These are phyloP conservation scores for Sesia bembeciformis DNA, from an alignment of 2,888 invertebrate species.

Conservation along the genomic window DNA sequence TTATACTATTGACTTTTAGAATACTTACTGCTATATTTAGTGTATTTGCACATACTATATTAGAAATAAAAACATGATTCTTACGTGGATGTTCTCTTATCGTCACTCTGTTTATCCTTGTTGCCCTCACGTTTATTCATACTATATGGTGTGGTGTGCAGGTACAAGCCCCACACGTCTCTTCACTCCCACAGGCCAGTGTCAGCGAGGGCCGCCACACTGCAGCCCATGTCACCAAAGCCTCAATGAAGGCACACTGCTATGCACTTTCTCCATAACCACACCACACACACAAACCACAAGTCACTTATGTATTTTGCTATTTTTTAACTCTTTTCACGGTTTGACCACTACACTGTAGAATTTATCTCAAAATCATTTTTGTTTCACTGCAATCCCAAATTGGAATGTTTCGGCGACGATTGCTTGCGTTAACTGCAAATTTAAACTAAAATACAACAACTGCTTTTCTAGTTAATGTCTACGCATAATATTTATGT, in stretches of 20 bases:
- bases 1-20: too few relatives aligned
- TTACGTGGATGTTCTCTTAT: slow-evolving; percentile 70
- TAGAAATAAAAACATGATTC: slow-evolving; percentile 10
- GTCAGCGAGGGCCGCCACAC: slow-evolving; percentile 46
- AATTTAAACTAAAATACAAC: background rate
- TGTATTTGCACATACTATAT: background rate
- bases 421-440: background rate
- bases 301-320: slow-evolving; percentile 37
- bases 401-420: slow-evolving; percentile 61
- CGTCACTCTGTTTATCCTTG: slow-evolving; percentile 70
- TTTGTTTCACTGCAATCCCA: slow-evolving; percentile 61
- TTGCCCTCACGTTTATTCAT: slow-evolving; percentile 71
- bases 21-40: background rate
- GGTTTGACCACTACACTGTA: slow-evolving; percentile 55
- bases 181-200: slow-evolving; percentile 65
- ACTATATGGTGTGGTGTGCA: slow-evolving; percentile 61
- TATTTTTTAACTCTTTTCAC: slow-evolving; percentile 42
- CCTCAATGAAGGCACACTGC: slow-evolving; percentile 34
- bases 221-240: slow-evolving; percentile 69
- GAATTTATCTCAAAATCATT: slow-evolving; percentile 73
- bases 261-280: slow-evolving; percentile 46
- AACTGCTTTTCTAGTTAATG: slow-evolving; percentile 2
- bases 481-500: slow-evolving; percentile 25
- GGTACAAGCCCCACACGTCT: slow-evolving; percentile 60
- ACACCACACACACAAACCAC: slow-evolving; percentile 37